Conservation (phyloP, 2,888 invertebrate genomes). For the Clostera curtula region DNA sequence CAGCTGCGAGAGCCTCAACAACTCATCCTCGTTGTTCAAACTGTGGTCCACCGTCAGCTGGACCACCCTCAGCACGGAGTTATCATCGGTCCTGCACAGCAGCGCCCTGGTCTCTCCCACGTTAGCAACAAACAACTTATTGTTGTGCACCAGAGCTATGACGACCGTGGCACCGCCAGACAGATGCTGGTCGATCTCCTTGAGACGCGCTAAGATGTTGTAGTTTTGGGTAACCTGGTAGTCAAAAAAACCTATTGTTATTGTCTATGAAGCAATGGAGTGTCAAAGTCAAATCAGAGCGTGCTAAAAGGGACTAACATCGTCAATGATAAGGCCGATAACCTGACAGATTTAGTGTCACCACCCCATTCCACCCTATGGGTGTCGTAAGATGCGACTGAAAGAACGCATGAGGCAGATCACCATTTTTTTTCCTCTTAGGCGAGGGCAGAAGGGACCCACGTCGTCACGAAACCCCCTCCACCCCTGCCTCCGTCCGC, state of each 20-base stretch:
- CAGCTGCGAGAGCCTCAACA: slow-evolving; percentile 82
- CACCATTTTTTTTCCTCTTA: too few species aligned
- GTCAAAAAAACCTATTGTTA: not conserved
- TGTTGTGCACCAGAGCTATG: slow-evolving; percentile 84
- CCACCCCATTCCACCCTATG: too few species aligned
- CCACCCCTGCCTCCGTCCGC: too few species aligned
- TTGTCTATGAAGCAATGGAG: not conserved
- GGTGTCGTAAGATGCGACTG: too few species aligned
- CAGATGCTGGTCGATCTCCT: slow-evolving; percentile 84
- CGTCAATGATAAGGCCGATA: too few species aligned
- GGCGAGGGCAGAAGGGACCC: too few species aligned
- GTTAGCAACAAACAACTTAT: slow-evolving; percentile 89
- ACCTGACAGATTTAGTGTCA: too few species aligned
- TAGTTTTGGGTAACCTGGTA: slow-evolving; percentile 60
- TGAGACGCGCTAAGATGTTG: slow-evolving; percentile 77
- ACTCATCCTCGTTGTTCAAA: slow-evolving; percentile 88
- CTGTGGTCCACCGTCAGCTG: slow-evolving; percentile 92
- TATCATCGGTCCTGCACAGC: slow-evolving; percentile 85
- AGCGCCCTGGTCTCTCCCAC: slow-evolving; percentile 89
- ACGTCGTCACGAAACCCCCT: too few species aligned
- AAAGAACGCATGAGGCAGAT: too few species aligned
- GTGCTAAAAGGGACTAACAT: too few species aligned
- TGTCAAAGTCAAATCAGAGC: too few species aligned
- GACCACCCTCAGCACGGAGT: slow-evolving; percentile 82
- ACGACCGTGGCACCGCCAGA: slow-evolving; percentile 90